Evolutionary conservation across 2,888 invertebrate species (phyloP).

Genomic region (Heliconius aoede): DNA sequence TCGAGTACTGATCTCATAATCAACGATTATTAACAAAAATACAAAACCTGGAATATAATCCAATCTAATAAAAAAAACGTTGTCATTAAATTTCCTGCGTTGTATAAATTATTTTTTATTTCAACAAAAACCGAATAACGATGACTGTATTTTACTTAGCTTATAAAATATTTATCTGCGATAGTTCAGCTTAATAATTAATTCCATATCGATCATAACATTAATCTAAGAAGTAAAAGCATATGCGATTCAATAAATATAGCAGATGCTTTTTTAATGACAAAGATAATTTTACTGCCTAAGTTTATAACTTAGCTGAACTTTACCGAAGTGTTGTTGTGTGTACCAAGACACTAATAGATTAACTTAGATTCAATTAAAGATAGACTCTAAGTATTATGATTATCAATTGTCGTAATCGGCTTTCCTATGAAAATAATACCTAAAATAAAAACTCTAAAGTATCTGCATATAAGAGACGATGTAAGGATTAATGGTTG

Average conservation of each 20-base stretch:
- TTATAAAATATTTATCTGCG: neutral
- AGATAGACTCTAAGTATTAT: slow-evolving; percentile 41
- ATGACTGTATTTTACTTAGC: neutral
- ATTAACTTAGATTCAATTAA: slow-evolving; percentile 42
- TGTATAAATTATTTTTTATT: neutral
- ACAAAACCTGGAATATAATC: neutral
- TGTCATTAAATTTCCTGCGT: neutral
- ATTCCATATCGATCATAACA: slow-evolving; percentile 22
- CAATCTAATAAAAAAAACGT: neutral
- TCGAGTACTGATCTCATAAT: neutral
- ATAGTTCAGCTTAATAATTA: slow-evolving; percentile 13
- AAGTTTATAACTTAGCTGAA: slow-evolving; percentile 11
- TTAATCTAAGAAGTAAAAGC: slow-evolving; percentile 16
- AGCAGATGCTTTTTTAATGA: slow-evolving; percentile 21
- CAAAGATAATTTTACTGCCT: slow-evolving; percentile 16
- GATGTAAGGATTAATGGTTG: slow-evolving; percentile 62
- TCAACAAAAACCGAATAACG: neutral
- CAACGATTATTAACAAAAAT: neutral
- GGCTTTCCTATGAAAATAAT: slow-evolving; percentile 44
- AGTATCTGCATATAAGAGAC: slow-evolving; percentile 41
- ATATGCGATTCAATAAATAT: slow-evolving; percentile 3
- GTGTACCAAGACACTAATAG: slow-evolving; percentile 23
- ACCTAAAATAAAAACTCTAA: slow-evolving; percentile 43
- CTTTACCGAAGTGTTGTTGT: neutral
- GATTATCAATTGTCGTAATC: slow-evolving; percentile 44